Base-by-base conservation (phyloP, 2,888 invertebrate species). In the Synanthedon tipuliformis region DNA sequence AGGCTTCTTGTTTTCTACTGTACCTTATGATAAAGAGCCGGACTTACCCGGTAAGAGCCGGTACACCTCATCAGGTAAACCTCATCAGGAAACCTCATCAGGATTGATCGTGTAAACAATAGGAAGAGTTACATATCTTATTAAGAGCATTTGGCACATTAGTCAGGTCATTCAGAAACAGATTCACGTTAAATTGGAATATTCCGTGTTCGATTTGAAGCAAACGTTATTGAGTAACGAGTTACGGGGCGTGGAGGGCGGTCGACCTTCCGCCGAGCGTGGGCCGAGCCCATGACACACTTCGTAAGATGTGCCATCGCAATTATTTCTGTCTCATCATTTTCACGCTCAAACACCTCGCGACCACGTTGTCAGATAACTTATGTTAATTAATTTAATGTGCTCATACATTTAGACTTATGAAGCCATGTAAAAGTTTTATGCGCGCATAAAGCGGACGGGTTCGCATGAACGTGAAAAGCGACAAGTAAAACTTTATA, bases 251-350 rank as follows among this genome's bases (percentile, higher is more conserved):
- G 71, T 65, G 62, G 68, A 78, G 79, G 77, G 75, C 76, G 70
- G 74, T 53, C 72, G 84, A 80, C 86, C 86, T 86, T 85, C 77
- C 72, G 69, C 50, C 63, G 70, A 63, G 78, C 81, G 86, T 85
- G 80, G 85, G 85, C 69, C 57, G 81, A 78, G 86, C 81, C 86
- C 86, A 78, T 87, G 86, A 87, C 86, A 86, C 80, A 85, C 75
- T 79, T 85, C 69, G 70, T 70, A 71, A 75, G 78, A 77, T 78
- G 73, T 68, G 69, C 77, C 69, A 66, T 63, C 66, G 64, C 68
- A 67, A 78, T 77, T 81, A 84, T 83, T 81, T 84, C 73, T 78
- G 84, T 78, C 75, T 61, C 71, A 75, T 75, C 65, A 66, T 69
- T 69, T 75, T 73, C 73, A 74, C 69, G 27, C 40, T 34, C 51